A percentile compares a stretch with the other conserved stretches of the same genome.
These are phyloP conservation scores for Typhlichthys subterraneus DNA, from an alignment of 2,797 vertebrate species.

Conservation along the genomic window DNA sequence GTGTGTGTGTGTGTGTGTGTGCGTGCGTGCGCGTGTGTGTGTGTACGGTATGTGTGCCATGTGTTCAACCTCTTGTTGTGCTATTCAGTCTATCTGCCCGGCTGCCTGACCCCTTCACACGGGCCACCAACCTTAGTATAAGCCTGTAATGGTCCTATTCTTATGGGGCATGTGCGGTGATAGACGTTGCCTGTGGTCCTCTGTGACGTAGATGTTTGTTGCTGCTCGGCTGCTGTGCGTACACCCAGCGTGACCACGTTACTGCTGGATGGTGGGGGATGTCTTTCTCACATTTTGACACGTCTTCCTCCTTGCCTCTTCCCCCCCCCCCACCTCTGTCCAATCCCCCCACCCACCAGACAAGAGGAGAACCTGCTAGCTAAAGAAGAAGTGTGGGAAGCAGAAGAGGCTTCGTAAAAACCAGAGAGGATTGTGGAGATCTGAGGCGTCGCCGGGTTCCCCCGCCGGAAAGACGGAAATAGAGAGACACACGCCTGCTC, in stretches of 20 bases:
- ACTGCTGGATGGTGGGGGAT: constrained; percentile 15
- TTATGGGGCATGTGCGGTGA: constrained; percentile 28
- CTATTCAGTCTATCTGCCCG: constrained; percentile 63
- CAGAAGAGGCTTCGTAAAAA: constrained; percentile 11
- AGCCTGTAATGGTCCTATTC: constrained; percentile 27
- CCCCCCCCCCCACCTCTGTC: constrained; percentile 18
- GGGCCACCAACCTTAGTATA: constrained; percentile 54
- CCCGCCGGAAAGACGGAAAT: constrained; percentile 18
- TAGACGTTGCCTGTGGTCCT: constrained; percentile 12
- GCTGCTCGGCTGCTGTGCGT: constrained; percentile 38
- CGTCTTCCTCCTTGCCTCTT: constrained; percentile 57
- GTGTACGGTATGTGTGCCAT: neutral
- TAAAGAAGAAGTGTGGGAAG: constrained; percentile 27
- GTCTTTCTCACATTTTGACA: constrained; percentile 73
- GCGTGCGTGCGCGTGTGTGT: no score
- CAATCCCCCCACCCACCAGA: constrained; percentile 58
- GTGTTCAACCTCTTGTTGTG: constrained; percentile 49
- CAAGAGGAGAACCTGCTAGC: constrained; percentile 69
- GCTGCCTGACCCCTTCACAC: constrained; percentile 47
- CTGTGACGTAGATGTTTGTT: constrained; percentile 13
- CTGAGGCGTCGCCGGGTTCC: constrained; percentile 31
- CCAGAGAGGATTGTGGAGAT: constrained; percentile 15
- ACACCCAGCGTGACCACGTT: constrained; percentile 62
- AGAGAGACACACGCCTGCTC: constrained; percentile 38
- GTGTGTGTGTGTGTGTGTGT: no score